Conservation (phyloP, 1,140 invertebrate genomes). For the Drosophila ironensis region DNA sequence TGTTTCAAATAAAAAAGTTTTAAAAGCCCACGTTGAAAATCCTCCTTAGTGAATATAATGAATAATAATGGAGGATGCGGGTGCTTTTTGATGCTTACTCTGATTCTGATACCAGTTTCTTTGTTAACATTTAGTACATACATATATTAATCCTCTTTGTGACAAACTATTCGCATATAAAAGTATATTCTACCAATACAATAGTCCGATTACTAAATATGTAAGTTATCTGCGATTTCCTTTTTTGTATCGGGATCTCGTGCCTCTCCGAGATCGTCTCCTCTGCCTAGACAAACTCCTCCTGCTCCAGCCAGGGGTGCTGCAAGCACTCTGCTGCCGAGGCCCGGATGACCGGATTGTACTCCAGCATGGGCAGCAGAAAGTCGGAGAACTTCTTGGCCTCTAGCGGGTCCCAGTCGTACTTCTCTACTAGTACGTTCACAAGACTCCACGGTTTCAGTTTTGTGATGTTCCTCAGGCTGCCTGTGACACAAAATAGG, state of each 20-base stretch:
- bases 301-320: conserved; percentile 94
- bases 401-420: conserved; percentile 93
- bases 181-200: conserved; percentile 49
- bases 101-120: neutral
- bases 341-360: conserved; percentile 94
- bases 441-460: conserved; percentile 96
- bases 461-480: conserved; percentile 94
- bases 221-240: conserved; percentile 20
- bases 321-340: conserved; percentile 96
- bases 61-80: neutral
- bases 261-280: neutral
- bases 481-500: conserved; percentile 83
- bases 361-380: conserved; percentile 96
- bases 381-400: conserved; percentile 96
- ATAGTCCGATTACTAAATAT: conserved; percentile 36
- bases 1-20: conserved; percentile 69
- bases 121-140: conserved; percentile 5
- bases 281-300: conserved; percentile 69
- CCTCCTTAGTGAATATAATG: conserved; percentile 3
- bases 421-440: conserved; percentile 96
- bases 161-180: conserved; percentile 47
- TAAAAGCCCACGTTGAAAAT: conserved; percentile 55
- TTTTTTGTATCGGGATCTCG: neutral
- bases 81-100: conserved; percentile 23
- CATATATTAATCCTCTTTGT: conserved; percentile 27